phyloP scores from a whole-genome alignment of 2,113 vertebrate species.

The Ptilonorhynchus violaceus region DNA sequence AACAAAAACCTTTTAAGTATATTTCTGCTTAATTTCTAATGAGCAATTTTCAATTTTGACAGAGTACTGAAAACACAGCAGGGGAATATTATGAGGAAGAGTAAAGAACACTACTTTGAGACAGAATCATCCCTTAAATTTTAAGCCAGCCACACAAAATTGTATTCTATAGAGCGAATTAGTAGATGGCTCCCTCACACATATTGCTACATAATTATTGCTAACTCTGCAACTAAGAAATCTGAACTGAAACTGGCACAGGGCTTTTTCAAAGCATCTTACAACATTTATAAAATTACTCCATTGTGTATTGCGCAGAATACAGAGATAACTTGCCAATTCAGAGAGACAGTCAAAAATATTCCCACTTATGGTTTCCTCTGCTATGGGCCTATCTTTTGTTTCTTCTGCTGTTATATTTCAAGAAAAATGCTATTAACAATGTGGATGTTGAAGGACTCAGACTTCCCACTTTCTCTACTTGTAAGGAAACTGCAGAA shows the following conservation, averaged over 20 bases:
- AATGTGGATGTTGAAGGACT: neutral
- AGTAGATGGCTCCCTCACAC: neutral
- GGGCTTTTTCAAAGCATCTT: neutral
- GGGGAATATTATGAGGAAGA: neutral
- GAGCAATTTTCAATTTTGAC: conserved; percentile 6
- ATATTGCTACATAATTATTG: neutral
- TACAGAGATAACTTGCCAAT: neutral
- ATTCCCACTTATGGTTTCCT: neutral
- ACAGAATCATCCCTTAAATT: neutral
- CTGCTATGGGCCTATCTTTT: neutral
- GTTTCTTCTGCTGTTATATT: neutral
- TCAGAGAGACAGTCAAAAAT: neutral
- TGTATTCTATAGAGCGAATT: neutral
- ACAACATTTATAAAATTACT: neutral
- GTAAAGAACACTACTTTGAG: neutral
- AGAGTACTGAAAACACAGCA: neutral
- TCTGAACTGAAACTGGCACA: neutral
- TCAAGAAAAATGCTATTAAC: neutral
- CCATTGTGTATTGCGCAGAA: neutral
- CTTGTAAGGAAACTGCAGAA: neutral
- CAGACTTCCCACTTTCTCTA: neutral
- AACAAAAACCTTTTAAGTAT: neutral
- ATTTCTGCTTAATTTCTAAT: neutral
- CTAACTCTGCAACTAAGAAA: neutral
- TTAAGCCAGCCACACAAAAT: neutral